Percentiles rank a stretch among this genome's conserved stretches.
These are phyloP conservation scores for Megaceryle maxima DNA, from an alignment of 2,113 vertebrate genomes.

Conservation along the genomic window DNA sequence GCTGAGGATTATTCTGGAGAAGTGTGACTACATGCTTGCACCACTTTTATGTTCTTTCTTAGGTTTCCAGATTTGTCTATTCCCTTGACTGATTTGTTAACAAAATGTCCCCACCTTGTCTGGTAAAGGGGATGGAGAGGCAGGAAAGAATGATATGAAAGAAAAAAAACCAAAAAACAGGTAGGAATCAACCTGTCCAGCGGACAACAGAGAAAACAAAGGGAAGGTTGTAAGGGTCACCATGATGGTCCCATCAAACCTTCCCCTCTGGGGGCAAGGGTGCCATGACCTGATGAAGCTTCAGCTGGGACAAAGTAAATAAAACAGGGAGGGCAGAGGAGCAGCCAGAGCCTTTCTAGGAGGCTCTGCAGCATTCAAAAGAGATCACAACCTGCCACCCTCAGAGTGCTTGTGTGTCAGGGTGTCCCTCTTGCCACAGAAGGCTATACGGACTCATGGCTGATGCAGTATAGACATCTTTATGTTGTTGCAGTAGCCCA, in stretches of 20 bases:
- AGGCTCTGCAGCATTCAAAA: not conserved
- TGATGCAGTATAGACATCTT: not conserved
- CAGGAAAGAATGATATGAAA: not conserved
- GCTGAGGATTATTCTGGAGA: not conserved
- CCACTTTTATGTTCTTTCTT: not conserved
- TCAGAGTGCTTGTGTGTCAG: not conserved
- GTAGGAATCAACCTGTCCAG: not conserved
- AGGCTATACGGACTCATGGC: rapidly evolving
- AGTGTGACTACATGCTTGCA: not conserved
- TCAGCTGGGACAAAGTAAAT: not conserved
- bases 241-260: not conserved
- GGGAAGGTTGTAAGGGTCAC: not conserved
- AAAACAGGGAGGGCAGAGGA: not conserved
- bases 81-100: not conserved
- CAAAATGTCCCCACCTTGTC: not conserved
- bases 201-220: not conserved
- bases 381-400: not conserved
- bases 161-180: not conserved
- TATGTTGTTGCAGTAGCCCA: not conserved
- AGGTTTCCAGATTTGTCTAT: not conserved
- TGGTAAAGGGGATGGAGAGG: not conserved
- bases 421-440: not conserved
- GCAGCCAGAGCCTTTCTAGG: not conserved
- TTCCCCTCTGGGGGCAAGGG: not conserved
- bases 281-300: not conserved